Conservation (phyloP, 2,113 vertebrate genomes). For the Nansenia antarctica region DNA sequence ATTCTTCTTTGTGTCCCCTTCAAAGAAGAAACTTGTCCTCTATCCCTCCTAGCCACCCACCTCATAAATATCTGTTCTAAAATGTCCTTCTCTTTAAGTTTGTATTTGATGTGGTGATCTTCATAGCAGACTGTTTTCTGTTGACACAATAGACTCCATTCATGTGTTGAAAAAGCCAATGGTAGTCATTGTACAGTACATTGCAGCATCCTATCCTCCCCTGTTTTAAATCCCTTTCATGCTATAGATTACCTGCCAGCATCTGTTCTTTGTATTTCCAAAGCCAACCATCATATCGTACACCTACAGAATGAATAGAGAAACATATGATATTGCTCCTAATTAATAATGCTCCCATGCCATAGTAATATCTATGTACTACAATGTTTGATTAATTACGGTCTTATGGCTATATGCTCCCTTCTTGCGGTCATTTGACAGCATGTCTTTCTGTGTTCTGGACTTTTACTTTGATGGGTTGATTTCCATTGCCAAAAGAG, state of each 20-base stretch:
- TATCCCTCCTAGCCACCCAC: slow-evolving; percentile 16
- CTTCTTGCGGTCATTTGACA: slow-evolving; percentile 14
- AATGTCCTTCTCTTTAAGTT: slow-evolving; percentile 14
- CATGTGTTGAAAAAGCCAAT: no score
- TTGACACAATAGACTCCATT: slow-evolving; percentile 43
- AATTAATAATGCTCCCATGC: neutral
- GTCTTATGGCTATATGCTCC: slow-evolving; percentile 30
- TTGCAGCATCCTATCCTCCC: neutral
- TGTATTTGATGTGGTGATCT: slow-evolving; percentile 31
- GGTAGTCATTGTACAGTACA: neutral
- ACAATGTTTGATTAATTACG: slow-evolving; percentile 16
- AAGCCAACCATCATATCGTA: slow-evolving; percentile 4
- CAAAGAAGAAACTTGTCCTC: slow-evolving; percentile 29
- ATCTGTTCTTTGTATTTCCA: slow-evolving; percentile 15
- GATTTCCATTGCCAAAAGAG: slow-evolving; percentile 31
- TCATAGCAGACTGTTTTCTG: slow-evolving; percentile 18
- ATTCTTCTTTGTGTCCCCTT: slow-evolving; percentile 19
- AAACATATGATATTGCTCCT: slow-evolving; percentile 3
- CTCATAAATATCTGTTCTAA: slow-evolving; percentile 13
- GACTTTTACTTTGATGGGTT: slow-evolving; percentile 19
- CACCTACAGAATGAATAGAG: neutral
- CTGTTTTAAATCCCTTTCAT: slow-evolving; percentile 27
- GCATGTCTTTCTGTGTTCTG: slow-evolving; percentile 1
- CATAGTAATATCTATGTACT: neutral
- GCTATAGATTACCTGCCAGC: neutral